Percentiles rank a stretch among this genome's conserved stretches.
Conservation (phyloP, 2,797 vertebrate species). For the Tauraco hartlaubi region DNA sequence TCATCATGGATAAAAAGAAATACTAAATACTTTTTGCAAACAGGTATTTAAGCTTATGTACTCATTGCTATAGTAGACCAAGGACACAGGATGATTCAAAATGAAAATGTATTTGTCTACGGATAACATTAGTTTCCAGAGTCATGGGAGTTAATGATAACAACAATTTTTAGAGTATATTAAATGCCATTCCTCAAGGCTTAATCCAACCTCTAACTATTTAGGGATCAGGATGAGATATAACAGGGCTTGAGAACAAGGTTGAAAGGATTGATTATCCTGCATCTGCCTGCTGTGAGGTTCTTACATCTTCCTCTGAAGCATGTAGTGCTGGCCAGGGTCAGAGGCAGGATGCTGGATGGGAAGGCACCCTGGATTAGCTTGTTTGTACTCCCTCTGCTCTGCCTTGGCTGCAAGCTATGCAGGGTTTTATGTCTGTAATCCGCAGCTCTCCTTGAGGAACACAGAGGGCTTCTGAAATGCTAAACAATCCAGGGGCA, state of each 20-base stretch:
- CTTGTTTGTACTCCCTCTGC: conserved; percentile 42
- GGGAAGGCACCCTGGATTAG: conserved; percentile 50
- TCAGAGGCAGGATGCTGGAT: conserved; percentile 22
- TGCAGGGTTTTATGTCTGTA: conserved; percentile 42
- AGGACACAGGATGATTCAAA: conserved; percentile 39
- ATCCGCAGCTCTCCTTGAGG: conserved; percentile 60
- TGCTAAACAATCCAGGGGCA: conserved; percentile 62
- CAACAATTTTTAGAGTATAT: conserved; percentile 47
- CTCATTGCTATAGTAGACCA: not conserved
- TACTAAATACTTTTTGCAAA: conserved; percentile 22
- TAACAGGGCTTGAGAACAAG: conserved; percentile 54
- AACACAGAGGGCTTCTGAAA: conserved; percentile 49
- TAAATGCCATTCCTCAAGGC: conserved; percentile 47
- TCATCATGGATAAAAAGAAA: not conserved
- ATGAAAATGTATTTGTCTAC: conserved; percentile 47
- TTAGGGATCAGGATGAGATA: conserved; percentile 49
- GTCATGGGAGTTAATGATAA: conserved; percentile 32
- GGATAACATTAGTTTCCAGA: conserved; percentile 15
- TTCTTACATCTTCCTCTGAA: conserved; percentile 52
- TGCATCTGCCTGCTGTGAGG: conserved; percentile 50
- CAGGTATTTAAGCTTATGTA: not conserved
- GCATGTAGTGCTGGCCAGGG: conserved; percentile 2
- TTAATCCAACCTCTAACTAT: conserved; percentile 54
- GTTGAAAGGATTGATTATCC: conserved; percentile 58
- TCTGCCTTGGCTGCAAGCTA: conserved; percentile 46